These are phyloP conservation scores for Vombatus ursinus DNA, from an alignment of 2,113 vertebrate genomes.

Conservation along the genomic window DNA sequence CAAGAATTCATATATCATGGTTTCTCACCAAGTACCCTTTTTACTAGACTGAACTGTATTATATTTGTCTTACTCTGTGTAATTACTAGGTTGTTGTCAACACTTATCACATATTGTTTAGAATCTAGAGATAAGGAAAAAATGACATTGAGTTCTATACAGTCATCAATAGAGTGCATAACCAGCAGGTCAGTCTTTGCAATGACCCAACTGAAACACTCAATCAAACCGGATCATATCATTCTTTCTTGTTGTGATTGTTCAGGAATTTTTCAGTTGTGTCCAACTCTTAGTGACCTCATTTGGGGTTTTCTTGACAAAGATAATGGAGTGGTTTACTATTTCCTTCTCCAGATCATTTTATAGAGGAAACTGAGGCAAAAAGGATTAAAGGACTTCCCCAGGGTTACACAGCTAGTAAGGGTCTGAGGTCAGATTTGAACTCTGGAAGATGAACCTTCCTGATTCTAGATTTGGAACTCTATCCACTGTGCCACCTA, in stretches of 20 bases:
- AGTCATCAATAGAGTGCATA: not conserved
- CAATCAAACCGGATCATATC: not conserved
- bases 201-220: not conserved
- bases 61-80: not conserved
- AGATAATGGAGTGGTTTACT: not conserved
- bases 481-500: not conserved
- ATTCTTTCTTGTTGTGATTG: not conserved
- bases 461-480: not conserved
- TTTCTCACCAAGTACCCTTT: not conserved
- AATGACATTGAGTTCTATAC: not conserved
- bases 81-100: not conserved
- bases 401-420: not conserved
- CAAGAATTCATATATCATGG: not conserved
- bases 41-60: not conserved
- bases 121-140: not conserved
- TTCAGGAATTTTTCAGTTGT: not conserved
- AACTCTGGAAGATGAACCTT: not conserved
- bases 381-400: not conserved
- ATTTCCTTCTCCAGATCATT: not conserved
- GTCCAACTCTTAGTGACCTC: not conserved
- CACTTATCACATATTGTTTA: not conserved
- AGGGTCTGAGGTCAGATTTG: not conserved
- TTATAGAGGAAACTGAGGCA: not conserved
- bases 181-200: not conserved
- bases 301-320: not conserved